Evolutionary conservation across 2,113 vertebrate species (phyloP).

Genomic region (Peucedramus taeniatus): DNA sequence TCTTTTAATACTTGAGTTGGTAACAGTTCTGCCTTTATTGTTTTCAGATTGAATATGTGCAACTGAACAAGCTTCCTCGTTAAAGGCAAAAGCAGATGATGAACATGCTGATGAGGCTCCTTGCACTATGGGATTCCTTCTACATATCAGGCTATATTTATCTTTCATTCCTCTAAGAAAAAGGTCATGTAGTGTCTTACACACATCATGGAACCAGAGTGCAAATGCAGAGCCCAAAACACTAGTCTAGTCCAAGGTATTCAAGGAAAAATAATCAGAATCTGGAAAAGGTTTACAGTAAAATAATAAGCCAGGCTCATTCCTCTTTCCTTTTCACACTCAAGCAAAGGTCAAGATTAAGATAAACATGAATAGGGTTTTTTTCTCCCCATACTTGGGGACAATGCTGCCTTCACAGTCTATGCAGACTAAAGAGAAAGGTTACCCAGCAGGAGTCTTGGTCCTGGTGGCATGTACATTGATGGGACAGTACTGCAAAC

Average conservation of each 20-base stretch:
- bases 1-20: slow-evolving; percentile 26
- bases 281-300: background rate
- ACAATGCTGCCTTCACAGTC: background rate
- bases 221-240: background rate
- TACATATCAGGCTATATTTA: background rate
- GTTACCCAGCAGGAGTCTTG: background rate
- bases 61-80: slow-evolving; percentile 51
- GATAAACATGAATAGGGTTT: background rate
- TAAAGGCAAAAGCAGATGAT: slow-evolving; percentile 58
- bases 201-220: background rate
- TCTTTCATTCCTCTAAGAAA: background rate
- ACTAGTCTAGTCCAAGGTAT: background rate
- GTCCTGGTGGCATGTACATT: background rate
- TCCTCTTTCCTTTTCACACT: background rate
- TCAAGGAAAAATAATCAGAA: background rate
- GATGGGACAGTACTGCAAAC: background rate
- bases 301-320: background rate
- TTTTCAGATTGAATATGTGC: slow-evolving; percentile 60
- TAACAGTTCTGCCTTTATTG: slow-evolving; percentile 52
- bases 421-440: background rate
- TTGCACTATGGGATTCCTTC: background rate
- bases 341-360: background rate
- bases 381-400: background rate
- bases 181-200: background rate
- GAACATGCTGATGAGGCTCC: slow-evolving; percentile 10